Base-by-base conservation (phyloP, 2,113 vertebrate genomes). In the Eretmochelys imbricata region DNA sequence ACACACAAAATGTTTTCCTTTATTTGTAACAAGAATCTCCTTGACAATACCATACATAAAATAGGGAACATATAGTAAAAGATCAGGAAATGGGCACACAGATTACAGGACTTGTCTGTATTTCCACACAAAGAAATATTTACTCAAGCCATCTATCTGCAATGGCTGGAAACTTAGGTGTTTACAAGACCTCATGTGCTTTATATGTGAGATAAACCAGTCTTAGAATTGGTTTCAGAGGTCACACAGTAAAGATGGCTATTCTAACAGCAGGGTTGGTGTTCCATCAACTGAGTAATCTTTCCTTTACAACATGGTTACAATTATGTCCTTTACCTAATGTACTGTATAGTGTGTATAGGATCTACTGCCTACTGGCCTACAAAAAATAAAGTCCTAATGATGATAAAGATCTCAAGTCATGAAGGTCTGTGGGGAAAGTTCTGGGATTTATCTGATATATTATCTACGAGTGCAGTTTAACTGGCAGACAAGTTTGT, bases 51-150 rank as follows among this genome's bases (percentile, higher is more conserved):
- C 46, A 80, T 76, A 80, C 0, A 1, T n/a, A 89, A 87, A 76
- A 87, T 25, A 82, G 16, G 11, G 12, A 94, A 65, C 25, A 87
- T 3, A 31, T 2, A 62, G 25, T 72, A 91, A 91, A 91, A 6
- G 6, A 10, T 46, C 79, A 87, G 69, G 49, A 91, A 96, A 88
- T 54, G 82, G 88, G 4, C 1, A 85, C 0, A 2, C 2, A 84
- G 24, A 89, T 87, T 59, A 1, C 35, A 79, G 29, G 53, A 82
- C 53, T 78, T 93, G 24, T 95, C 94, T 83, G 14, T 59, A 78
- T 82, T 94, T 94, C 75, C 29, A 88, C 29, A n/a, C 49, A 91
- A 87, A 91, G 42, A 87, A 89, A 78, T 89, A 48, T 14, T 91
- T 88, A 84, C 17, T 88, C 24, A 76, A 87, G 3, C 22, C 82